These are phyloP conservation scores for Delia radicum DNA, from an alignment of 1,140 invertebrate species.

Conservation along the genomic window DNA sequence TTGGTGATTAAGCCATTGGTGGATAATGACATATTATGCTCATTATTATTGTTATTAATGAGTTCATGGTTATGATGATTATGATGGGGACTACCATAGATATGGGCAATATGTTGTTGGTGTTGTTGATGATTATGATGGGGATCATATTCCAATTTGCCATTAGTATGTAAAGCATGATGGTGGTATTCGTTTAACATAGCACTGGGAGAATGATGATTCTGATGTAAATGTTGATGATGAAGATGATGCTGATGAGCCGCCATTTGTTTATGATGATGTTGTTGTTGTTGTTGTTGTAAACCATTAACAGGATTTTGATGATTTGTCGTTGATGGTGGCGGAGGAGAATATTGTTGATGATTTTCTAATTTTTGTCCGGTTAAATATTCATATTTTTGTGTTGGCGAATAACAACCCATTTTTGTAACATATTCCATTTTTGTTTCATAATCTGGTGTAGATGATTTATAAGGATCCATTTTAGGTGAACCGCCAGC, in stretches of 20 bases:
- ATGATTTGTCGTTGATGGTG: constrained; percentile 32
- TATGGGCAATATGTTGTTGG: background rate
- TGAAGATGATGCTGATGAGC: constrained; percentile 43
- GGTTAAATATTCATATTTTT: constrained; percentile 53
- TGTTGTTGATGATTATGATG: constrained; percentile 32
- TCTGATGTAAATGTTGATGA: constrained; percentile 39
- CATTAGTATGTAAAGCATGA: constrained; percentile 32
- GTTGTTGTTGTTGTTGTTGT: constrained; percentile 36
- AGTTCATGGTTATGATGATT: constrained; percentile 19
- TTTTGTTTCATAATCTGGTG: constrained; percentile 42
- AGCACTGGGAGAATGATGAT: constrained; percentile 39
- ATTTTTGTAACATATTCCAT: constrained; percentile 48
- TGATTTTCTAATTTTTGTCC: constrained; percentile 42
- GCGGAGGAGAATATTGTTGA: constrained; percentile 44
- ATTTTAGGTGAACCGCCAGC: constrained; percentile 45
- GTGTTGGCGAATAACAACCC: constrained; percentile 52
- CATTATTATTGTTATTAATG: background rate
- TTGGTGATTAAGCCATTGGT: constrained; percentile 38
- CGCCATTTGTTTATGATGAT: constrained; percentile 44
- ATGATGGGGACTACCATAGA: constrained; percentile 40
- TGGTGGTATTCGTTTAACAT: constrained; percentile 44
- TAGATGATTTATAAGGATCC: constrained; percentile 32
- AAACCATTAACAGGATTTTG: constrained; percentile 13
- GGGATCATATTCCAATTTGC: constrained; percentile 43
- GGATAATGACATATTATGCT: constrained; percentile 23